Evolutionary conservation across 2,797 vertebrate species (phyloP).

Genomic region (Cuculus canorus): DNA sequence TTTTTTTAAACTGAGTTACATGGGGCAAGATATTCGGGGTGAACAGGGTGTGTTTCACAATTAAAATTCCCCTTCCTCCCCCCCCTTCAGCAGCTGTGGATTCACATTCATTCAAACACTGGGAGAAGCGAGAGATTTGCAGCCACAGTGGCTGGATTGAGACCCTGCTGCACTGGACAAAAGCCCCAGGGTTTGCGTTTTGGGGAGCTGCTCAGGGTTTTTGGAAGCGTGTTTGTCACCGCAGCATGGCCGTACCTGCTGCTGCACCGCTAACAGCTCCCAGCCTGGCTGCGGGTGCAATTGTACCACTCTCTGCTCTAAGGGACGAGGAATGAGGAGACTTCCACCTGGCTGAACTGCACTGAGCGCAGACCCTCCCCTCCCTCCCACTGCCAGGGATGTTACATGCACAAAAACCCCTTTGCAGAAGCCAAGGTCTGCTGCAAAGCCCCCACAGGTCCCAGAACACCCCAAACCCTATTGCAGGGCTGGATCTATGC

Average conservation of each 20-base stretch:
- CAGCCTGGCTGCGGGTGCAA: background rate
- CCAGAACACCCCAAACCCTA: rapidly evolving
- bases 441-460: background rate
- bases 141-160: background rate
- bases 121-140: background rate
- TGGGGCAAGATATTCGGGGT: rapidly evolving
- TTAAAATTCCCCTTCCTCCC: background rate
- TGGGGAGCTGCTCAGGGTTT: background rate
- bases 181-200: background rate
- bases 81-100: background rate
- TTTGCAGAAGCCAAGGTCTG: rapidly evolving
- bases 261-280: background rate
- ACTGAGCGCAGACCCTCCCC: rapidly evolving
- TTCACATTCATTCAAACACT: background rate
- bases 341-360: background rate
- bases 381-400: background rate
- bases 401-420: background rate
- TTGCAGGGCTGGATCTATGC: background rate
- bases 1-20: background rate
- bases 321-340: background rate
- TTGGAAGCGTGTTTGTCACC: background rate
- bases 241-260: rapidly evolving
- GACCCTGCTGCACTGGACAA: rapidly evolving
- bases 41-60: rapidly evolving
- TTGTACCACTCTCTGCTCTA: rapidly evolving